A percentile compares a stretch with the other conserved stretches of the same genome.
Evolutionary conservation across 2,888 invertebrate genomes (phyloP).

Genomic region (Melanostoma scalare): DNA sequence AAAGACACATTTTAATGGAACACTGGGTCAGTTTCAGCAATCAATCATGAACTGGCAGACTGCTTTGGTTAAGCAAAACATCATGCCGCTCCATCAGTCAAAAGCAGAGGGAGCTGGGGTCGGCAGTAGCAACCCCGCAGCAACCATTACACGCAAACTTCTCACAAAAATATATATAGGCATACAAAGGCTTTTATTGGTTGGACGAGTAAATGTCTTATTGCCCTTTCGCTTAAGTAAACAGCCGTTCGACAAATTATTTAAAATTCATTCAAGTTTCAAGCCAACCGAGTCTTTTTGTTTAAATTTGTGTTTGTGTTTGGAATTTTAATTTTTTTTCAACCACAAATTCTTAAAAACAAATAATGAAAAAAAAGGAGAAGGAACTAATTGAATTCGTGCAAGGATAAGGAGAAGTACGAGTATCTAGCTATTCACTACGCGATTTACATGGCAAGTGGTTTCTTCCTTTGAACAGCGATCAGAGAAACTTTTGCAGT

Average conservation of each 20-base stretch:
- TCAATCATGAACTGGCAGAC: slow-evolving; percentile 52
- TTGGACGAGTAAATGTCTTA: slow-evolving; percentile 58
- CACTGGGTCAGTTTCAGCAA: slow-evolving; percentile 57
- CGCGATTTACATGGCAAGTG: too few species aligned
- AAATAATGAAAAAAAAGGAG: neutral
- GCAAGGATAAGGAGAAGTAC: too few species aligned
- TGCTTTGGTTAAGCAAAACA: slow-evolving; percentile 34
- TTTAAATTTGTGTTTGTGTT: slow-evolving; percentile 59
- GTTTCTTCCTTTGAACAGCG: too few species aligned
- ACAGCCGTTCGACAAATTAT: slow-evolving; percentile 50
- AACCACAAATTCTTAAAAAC: neutral
- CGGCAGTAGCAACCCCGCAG: neutral
- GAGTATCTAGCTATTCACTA: too few species aligned
- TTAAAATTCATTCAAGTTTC: slow-evolving; percentile 27
- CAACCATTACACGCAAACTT: slow-evolving; percentile 17
- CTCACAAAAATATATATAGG: neutral
- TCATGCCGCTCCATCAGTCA: slow-evolving; percentile 44
- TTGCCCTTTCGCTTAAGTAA: slow-evolving; percentile 63
- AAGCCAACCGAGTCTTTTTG: slow-evolving; percentile 50
- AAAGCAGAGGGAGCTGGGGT: neutral
- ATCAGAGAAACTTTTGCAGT: too few species aligned
- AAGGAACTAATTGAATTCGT: slow-evolving; percentile 53
- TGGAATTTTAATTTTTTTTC: slow-evolving; percentile 48
- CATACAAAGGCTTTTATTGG: slow-evolving; percentile 4
- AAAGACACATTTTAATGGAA: slow-evolving; percentile 59